phyloP scores from a whole-genome alignment of 2,888 invertebrate genomes.

The Cheilosia soror region DNA sequence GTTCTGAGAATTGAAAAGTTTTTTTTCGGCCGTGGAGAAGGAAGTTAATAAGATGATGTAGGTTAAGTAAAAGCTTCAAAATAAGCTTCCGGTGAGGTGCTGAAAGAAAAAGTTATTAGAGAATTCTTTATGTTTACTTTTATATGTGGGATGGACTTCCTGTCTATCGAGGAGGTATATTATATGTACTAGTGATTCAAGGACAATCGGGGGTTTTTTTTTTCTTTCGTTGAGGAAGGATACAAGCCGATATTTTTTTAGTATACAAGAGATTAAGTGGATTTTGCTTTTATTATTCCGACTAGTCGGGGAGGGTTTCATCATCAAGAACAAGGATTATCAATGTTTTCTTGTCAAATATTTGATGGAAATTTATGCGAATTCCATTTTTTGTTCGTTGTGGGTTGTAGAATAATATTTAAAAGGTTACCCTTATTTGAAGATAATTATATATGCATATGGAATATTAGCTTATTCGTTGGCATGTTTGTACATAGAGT shows the following conservation, averaged over 20 bases:
- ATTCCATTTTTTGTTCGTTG: background rate
- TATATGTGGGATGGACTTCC: constrained; percentile 56
- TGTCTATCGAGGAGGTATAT: constrained; percentile 62
- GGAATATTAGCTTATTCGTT: no score
- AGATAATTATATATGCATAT: no score
- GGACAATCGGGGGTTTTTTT: constrained; percentile 45
- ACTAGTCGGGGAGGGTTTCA: constrained; percentile 20
- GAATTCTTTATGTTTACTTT: constrained; percentile 1
- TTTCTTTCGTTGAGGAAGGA: background rate
- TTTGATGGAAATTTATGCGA: constrained; percentile 7
- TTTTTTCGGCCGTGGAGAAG: background rate
- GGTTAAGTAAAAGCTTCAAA: constrained; percentile 34
- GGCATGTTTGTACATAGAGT: no score
- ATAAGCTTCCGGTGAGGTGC: constrained; percentile 38
- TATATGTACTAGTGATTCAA: constrained; percentile 59
- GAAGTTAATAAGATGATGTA: constrained; percentile 32
- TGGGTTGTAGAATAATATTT: no score
- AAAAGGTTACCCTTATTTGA: no score
- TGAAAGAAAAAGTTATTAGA: constrained; percentile 58
- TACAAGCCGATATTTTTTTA: constrained; percentile 1
- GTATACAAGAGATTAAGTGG: constrained; percentile 19
- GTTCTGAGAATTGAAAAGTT: constrained; percentile 12
- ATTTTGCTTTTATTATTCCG: constrained; percentile 38
- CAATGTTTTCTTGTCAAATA: constrained; percentile 17
- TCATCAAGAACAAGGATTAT: constrained; percentile 12